phyloP scores from a whole-genome alignment of 2,113 vertebrate species.

The Pagrus major region DNA sequence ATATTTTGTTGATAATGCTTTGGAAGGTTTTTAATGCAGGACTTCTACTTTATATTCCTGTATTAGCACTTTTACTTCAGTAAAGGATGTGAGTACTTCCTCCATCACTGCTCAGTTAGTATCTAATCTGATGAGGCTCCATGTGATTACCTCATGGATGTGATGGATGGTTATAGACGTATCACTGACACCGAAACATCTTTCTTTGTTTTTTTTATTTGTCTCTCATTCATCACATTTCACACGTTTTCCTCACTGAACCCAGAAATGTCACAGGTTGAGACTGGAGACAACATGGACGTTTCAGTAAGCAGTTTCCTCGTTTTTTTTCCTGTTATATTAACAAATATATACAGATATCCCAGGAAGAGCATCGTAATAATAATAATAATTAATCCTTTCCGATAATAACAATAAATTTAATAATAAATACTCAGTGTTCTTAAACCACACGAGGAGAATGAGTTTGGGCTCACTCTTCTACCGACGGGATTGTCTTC shows the following conservation, averaged over 20 bases:
- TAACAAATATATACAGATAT: constrained; percentile 81
- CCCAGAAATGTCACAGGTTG: constrained; percentile 65
- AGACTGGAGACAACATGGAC: constrained; percentile 65
- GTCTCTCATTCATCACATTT: constrained; percentile 69
- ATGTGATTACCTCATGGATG: background rate
- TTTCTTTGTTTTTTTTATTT: constrained; percentile 67
- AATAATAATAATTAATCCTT: constrained; percentile 69
- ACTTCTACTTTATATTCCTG: background rate
- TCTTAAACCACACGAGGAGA: constrained; percentile 80
- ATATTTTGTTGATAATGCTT: too few relatives aligned
- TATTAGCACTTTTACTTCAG: background rate
- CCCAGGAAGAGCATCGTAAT: constrained; percentile 63
- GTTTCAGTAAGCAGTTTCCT: constrained; percentile 58
- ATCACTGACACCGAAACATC: constrained; percentile 33
- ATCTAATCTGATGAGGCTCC: background rate
- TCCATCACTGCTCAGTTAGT: background rate
- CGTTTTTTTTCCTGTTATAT: constrained; percentile 68
- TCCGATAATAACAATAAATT: constrained; percentile 84
- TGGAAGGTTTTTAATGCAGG: background rate
- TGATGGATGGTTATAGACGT: background rate
- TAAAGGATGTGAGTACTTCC: background rate
- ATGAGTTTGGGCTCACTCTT: constrained; percentile 74
- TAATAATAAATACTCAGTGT: constrained; percentile 88
- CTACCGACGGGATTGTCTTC: constrained; percentile 70
- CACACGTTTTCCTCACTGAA: constrained; percentile 66